A percentile compares a stretch with the other conserved stretches of the same genome.
phyloP scores from a whole-genome alignment of 2,888 invertebrate species.

The Xestia rhomboidea region DNA sequence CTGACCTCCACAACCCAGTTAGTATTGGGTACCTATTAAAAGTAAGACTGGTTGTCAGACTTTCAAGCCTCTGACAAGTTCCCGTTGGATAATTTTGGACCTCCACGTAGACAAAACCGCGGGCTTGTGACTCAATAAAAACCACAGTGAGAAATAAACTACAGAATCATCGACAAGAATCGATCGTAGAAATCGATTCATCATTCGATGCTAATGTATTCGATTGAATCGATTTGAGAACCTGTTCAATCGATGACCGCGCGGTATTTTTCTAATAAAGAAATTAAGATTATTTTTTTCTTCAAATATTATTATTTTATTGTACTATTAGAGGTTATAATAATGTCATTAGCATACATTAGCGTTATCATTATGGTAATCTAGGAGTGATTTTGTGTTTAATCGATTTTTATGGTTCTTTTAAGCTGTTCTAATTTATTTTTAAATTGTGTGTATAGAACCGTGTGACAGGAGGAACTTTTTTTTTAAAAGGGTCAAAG shows the following conservation, averaged over 20 bases:
- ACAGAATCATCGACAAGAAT: slow-evolving; percentile 68
- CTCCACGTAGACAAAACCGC: not conserved
- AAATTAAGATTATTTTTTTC: slow-evolving; percentile 67
- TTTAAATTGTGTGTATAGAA: slow-evolving; percentile 15
- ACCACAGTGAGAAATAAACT: slow-evolving; percentile 60
- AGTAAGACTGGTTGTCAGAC: not conserved
- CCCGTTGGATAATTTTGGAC: not conserved
- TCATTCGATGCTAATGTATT: slow-evolving; percentile 80
- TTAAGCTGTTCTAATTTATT: slow-evolving; percentile 32
- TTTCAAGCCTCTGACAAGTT: not conserved
- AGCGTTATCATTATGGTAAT: slow-evolving; percentile 59
- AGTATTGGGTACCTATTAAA: not conserved
- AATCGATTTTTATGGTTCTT: slow-evolving; percentile 43
- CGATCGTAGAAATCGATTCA: slow-evolving; percentile 76
- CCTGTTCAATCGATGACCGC: slow-evolving; percentile 73
- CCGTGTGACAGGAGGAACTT: not conserved
- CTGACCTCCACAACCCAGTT: not conserved
- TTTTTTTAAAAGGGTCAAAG: too few relatives aligned
- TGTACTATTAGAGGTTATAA: slow-evolving; percentile 74
- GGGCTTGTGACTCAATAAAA: slow-evolving; percentile 47
- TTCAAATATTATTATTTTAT: slow-evolving; percentile 71
- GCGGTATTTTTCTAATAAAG: slow-evolving; percentile 71
- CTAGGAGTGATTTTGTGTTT: slow-evolving; percentile 32
- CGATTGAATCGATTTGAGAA: slow-evolving; percentile 73
- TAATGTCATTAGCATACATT: slow-evolving; percentile 75